Percentiles rank a stretch among this genome's conserved stretches.
These are phyloP conservation scores for Bactericera cockerelli DNA, from an alignment of 1,140 invertebrate species.

Conservation along the genomic window DNA sequence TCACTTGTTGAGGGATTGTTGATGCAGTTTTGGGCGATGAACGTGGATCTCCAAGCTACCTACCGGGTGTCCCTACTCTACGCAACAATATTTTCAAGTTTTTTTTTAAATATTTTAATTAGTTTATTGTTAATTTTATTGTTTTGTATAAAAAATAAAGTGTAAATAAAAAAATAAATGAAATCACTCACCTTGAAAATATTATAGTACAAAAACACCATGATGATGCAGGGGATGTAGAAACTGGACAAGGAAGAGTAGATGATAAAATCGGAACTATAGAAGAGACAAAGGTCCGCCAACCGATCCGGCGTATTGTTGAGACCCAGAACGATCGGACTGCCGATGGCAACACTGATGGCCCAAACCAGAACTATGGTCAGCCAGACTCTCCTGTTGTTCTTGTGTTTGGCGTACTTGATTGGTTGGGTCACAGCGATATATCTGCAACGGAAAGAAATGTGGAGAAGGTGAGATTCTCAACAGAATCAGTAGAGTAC, in stretches of 20 bases:
- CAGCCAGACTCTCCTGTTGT: constrained; percentile 82
- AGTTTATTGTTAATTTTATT: no score
- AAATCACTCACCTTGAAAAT: constrained; percentile 81
- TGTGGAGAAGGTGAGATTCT: not conserved
- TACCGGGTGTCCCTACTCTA: no score
- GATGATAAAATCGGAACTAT: constrained; percentile 95
- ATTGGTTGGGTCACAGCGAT: constrained; percentile 98
- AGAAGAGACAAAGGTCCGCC: constrained; percentile 78
- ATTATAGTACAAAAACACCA: constrained; percentile 96
- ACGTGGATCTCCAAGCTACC: no score
- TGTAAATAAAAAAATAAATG: no score
- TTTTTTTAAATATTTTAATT: no score
- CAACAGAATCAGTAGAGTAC: not conserved
- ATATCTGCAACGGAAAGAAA: constrained; percentile 52
- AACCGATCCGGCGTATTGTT: constrained; percentile 72
- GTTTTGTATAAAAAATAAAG: no score
- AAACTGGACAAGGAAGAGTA: constrained; percentile 96
- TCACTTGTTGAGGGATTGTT: no score
- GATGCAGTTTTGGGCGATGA: no score
- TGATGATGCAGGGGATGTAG: constrained; percentile 97
- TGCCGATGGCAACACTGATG: constrained; percentile 89
- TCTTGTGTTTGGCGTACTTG: constrained; percentile 97
- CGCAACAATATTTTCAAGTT: no score
- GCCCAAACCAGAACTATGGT: constrained; percentile 95
- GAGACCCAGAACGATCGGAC: constrained; percentile 87